These are phyloP conservation scores for Sylvietta virens DNA, from an alignment of 2,113 vertebrate species.

Conservation along the genomic window DNA sequence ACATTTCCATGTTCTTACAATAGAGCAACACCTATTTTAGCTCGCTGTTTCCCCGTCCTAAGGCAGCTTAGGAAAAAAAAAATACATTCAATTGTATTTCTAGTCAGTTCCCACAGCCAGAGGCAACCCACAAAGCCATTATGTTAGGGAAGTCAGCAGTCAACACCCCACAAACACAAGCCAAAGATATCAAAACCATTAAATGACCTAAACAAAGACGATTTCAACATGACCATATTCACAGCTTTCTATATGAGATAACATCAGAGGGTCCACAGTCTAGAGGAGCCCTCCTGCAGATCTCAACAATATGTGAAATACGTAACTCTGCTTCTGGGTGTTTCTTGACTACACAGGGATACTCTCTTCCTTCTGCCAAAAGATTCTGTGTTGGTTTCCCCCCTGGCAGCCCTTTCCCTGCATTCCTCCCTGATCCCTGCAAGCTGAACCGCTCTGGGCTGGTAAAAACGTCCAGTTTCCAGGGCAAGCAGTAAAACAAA, in stretches of 20 bases:
- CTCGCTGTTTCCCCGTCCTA: background rate
- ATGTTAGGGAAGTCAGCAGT: background rate
- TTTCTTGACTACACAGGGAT: background rate
- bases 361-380: background rate
- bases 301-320: background rate
- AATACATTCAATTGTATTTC: background rate
- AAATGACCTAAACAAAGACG: background rate
- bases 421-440: background rate
- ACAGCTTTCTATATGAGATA: background rate
- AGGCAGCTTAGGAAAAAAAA: background rate
- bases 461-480: background rate
- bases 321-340: accelerated
- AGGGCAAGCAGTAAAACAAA: background rate
- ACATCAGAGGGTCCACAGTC: accelerated
- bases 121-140: slow-evolving; percentile 13
- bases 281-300: background rate
- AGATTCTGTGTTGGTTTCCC: background rate
- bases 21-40: background rate
- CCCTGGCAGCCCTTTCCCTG: background rate
- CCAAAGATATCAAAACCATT: background rate
- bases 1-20: background rate
- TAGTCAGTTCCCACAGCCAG: background rate
- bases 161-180: background rate
- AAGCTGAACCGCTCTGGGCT: background rate
- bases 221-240: background rate